Evolutionary conservation across 2,113 vertebrate species (phyloP).

Genomic region (Microcebus lehilahytsara): DNA sequence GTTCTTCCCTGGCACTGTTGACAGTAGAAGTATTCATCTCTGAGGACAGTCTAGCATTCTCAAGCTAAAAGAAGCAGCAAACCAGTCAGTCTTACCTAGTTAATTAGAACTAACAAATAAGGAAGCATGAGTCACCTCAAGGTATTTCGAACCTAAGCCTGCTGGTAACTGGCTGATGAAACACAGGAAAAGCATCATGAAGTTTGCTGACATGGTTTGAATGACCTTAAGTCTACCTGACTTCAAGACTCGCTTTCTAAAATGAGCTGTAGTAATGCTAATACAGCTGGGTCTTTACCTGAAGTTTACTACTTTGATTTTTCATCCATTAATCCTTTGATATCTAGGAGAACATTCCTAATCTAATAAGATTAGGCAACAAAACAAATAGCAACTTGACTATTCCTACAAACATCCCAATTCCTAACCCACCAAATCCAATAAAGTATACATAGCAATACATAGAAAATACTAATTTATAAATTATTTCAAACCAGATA

Average conservation of each 20-base stretch:
- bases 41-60: slow-evolving; percentile 87
- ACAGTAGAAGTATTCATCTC: slow-evolving; percentile 90
- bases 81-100: slow-evolving; percentile 21
- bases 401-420: neutral
- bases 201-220: neutral
- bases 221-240: neutral
- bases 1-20: slow-evolving; percentile 88
- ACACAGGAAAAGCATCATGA: slow-evolving; percentile 60
- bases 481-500: neutral
- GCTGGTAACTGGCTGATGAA: slow-evolving; percentile 55
- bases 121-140: slow-evolving; percentile 43
- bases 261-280: neutral
- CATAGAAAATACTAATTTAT: neutral
- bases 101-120: slow-evolving; percentile 60
- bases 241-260: neutral
- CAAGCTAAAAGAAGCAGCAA: slow-evolving; percentile 84
- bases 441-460: neutral
- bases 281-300: neutral
- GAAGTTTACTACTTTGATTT: neutral
- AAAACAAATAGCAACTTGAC: neutral
- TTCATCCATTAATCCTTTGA: neutral
- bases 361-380: neutral
- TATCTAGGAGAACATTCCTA: neutral
- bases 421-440: neutral
- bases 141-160: slow-evolving; percentile 13